phyloP scores from a whole-genome alignment of 2,113 vertebrate genomes.

The Athene cunicularia region DNA sequence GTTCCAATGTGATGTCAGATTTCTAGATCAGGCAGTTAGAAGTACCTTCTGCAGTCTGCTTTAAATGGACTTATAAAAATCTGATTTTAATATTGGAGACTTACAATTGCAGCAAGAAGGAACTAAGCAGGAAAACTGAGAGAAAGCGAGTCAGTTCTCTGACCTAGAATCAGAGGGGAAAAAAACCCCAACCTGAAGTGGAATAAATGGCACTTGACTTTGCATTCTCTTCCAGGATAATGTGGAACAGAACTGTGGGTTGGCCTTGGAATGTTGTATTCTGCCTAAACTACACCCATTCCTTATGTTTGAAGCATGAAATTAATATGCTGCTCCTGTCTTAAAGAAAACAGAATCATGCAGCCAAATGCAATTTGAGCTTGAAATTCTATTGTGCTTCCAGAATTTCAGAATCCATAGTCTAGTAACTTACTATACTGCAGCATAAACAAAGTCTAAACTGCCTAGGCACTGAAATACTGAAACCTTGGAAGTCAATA shows the following conservation, averaged over 20 bases:
- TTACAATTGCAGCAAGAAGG: not conserved
- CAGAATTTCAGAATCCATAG: not conserved
- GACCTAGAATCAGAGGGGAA: not conserved
- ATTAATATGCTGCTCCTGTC: not conserved
- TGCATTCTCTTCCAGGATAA: not conserved
- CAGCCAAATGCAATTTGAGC: not conserved
- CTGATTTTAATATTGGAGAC: not conserved
- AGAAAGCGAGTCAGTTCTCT: not conserved
- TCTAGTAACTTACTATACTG: not conserved
- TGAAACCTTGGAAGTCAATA: not conserved
- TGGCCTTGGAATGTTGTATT: not conserved
- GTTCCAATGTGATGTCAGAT: not conserved
- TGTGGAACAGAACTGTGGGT: not conserved
- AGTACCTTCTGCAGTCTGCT: not conserved
- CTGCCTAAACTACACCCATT: not conserved
- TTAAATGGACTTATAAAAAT: not conserved
- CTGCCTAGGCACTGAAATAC: not conserved
- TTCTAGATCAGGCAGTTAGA: not conserved
- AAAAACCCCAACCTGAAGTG: not conserved
- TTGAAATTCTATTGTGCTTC: not conserved
- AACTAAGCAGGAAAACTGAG: not conserved
- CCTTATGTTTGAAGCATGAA: not conserved
- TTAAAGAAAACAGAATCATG: not conserved
- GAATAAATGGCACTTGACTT: not conserved
- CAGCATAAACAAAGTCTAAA: not conserved